phyloP scores from a whole-genome alignment of 2,113 vertebrate species.

The Eulemur macaco region DNA sequence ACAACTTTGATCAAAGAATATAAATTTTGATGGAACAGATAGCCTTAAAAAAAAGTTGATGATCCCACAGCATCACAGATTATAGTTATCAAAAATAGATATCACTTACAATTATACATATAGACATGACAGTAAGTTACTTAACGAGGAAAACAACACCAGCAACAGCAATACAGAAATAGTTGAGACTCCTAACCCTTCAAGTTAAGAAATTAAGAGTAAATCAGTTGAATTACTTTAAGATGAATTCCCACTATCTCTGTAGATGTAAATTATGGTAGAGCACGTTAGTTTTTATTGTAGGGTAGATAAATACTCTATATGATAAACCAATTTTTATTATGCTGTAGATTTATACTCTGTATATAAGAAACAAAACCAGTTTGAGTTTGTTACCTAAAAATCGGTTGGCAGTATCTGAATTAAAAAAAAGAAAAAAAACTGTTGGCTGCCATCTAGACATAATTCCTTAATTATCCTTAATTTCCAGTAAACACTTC shows the following conservation, averaged over 20 bases:
- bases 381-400: neutral
- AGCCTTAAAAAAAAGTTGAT: neutral
- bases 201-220: neutral
- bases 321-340: neutral
- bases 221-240: neutral
- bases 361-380: neutral
- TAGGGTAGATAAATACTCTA: neutral
- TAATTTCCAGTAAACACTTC: neutral
- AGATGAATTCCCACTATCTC: neutral
- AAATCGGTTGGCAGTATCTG: neutral
- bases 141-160: neutral
- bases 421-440: neutral
- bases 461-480: neutral
- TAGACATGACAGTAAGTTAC: neutral
- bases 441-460: neutral
- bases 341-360: neutral
- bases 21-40: slow-evolving; percentile 1
- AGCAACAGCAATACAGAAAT: neutral
- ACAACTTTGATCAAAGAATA: neutral
- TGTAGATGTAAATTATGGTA: neutral
- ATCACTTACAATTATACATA: neutral
- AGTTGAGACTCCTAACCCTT: neutral
- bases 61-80: neutral
- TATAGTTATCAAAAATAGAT: neutral
- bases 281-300: neutral